Evolutionary conservation across 1,140 invertebrate species (phyloP).

Genomic region (Drosophila neocordata): DNA sequence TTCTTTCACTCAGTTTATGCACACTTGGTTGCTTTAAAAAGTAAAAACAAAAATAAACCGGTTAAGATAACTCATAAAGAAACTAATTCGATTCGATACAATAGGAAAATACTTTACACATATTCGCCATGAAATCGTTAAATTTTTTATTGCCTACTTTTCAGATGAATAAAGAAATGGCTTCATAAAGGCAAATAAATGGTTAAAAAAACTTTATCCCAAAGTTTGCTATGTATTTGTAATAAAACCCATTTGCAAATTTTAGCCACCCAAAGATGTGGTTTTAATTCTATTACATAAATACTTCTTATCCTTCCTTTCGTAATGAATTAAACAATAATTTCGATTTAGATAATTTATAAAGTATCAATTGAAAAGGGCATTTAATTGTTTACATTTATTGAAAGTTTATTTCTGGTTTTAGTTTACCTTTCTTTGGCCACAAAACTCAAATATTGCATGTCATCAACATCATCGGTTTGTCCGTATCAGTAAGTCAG

Average conservation of each 20-base stretch:
- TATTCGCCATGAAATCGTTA: background rate
- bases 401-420: conserved; percentile 12
- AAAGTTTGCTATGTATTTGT: too few species aligned
- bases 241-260: too few species aligned
- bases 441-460: conserved; percentile 25
- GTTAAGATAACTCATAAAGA: background rate
- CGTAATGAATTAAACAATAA: too few species aligned
- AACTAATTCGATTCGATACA: too few species aligned
- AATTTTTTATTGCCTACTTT: background rate
- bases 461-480: conserved; percentile 31
- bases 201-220: too few species aligned
- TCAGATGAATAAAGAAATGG: background rate
- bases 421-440: conserved; percentile 13
- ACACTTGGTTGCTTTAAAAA: background rate
- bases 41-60: background rate
- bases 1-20: background rate
- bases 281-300: too few species aligned
- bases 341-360: background rate
- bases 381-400: background rate
- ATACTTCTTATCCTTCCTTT: too few species aligned
- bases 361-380: background rate
- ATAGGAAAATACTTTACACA: too few species aligned
- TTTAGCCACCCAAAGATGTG: too few species aligned
- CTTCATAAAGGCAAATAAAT: too few species aligned
- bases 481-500: conserved; percentile 8